Conservation (phyloP, 2,797 vertebrate species). For the Echiichthys vipera region DNA sequence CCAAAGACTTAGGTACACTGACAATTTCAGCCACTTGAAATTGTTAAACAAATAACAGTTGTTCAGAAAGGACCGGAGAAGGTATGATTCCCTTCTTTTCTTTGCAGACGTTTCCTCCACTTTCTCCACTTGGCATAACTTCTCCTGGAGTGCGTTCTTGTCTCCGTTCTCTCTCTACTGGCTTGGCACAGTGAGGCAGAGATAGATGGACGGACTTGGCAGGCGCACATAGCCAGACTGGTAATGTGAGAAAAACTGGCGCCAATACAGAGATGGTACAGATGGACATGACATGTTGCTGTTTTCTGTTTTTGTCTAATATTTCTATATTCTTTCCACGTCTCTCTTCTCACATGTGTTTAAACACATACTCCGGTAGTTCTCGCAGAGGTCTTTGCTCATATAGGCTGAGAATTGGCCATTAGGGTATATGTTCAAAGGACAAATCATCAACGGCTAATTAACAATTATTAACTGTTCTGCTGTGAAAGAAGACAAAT, state of each 20-base stretch:
- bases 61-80: conserved; percentile 47
- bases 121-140: conserved; percentile 69
- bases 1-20: conserved; percentile 59
- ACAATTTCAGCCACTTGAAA: conserved; percentile 72
- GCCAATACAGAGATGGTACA: conserved; percentile 78
- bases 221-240: conserved; percentile 72
- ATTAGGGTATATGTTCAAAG: conserved; percentile 82
- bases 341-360: conserved; percentile 71
- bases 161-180: conserved; percentile 65
- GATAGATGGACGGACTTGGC: conserved; percentile 80
- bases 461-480: conserved; percentile 86
- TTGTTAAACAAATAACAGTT: conserved; percentile 69
- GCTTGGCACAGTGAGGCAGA: conserved; percentile 72
- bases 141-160: conserved; percentile 68
- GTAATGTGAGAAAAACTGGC: conserved; percentile 76
- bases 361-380: conserved; percentile 65
- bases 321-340: conserved; percentile 73
- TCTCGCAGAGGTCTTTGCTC: conserved; percentile 60
- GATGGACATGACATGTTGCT: conserved; percentile 82
- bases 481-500: conserved; percentile 85
- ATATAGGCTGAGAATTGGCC: conserved; percentile 70
- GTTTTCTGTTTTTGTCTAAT: conserved; percentile 78
- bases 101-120: conserved; percentile 39
- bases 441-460: conserved; percentile 83
- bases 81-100: conserved; percentile 53